Evolutionary conservation across 2,888 invertebrate genomes (phyloP).

Genomic region (Cheilosia pagana): DNA sequence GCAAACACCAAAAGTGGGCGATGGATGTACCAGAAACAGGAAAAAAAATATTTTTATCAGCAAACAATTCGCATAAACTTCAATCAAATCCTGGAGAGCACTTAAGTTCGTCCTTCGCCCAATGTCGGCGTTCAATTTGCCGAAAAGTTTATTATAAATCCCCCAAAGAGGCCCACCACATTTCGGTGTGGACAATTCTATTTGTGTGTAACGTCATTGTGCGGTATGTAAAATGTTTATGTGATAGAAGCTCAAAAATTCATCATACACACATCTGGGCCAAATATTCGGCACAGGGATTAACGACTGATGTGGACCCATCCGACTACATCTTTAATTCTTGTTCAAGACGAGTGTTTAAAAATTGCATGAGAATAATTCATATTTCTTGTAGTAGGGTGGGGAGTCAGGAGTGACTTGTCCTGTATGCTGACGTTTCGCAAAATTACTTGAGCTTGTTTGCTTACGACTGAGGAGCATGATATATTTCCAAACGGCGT

Average conservation of each 20-base stretch:
- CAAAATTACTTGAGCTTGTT: slow-evolving; percentile 20
- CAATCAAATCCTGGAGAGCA: slow-evolving; percentile 29
- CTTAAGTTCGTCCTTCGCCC: slow-evolving; percentile 17
- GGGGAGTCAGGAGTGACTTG: neutral
- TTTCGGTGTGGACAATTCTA: neutral
- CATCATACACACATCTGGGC: neutral
- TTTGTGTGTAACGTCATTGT: neutral
- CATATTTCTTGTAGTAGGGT: neutral
- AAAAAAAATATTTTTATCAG: neutral
- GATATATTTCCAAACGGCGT: slow-evolving; percentile 20
- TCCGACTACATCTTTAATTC: neutral
- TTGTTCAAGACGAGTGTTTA: slow-evolving; percentile 24
- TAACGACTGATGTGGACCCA: slow-evolving; percentile 1
- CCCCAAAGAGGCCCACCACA: neutral
- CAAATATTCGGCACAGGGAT: slow-evolving; percentile 15
- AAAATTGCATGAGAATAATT: slow-evolving; percentile 9
- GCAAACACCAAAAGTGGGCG: neutral
- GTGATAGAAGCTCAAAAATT: neutral
- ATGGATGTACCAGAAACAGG: neutral
- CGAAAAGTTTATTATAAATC: slow-evolving; percentile 6
- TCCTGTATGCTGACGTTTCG: neutral
- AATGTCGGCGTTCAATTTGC: slow-evolving; percentile 3
- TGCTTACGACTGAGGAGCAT: neutral
- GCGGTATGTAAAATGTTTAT: neutral
- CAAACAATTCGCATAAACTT: slow-evolving; percentile 17